Conservation (phyloP, 1,140 invertebrate species). For the Dufourea novaeangliae region DNA sequence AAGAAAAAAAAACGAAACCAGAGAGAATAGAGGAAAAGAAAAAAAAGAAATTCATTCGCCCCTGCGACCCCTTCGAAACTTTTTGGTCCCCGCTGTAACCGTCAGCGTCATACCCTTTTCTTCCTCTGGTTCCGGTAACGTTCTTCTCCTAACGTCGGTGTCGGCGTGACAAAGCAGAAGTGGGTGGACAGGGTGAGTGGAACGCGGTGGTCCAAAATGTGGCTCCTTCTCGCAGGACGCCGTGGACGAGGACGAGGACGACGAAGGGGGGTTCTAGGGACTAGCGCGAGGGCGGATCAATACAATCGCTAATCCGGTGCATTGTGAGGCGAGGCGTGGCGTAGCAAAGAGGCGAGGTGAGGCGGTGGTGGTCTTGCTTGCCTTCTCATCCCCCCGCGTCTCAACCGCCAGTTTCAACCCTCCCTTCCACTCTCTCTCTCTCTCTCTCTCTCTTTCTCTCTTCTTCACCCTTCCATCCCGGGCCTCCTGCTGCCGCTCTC, state of each 20-base stretch:
- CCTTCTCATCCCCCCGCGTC: constrained; percentile 68
- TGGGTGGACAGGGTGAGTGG: constrained; percentile 58
- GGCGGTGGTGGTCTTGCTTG: constrained; percentile 73
- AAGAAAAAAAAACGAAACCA: neutral
- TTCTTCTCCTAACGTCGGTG: constrained; percentile 56
- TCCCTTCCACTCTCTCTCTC: too few relatives aligned
- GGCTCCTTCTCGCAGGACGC: constrained; percentile 71
- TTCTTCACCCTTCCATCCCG: constrained; percentile 51
- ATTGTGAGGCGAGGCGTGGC: constrained; percentile 80
- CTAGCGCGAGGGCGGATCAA: constrained; percentile 81
- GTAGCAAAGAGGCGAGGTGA: constrained; percentile 77
- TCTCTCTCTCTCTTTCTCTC: too few relatives aligned
- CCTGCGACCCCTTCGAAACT: neutral
- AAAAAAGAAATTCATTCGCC: constrained; percentile 2
- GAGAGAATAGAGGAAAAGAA: neutral
- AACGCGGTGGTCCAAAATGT: constrained; percentile 73
- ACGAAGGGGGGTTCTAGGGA: constrained; percentile 73
- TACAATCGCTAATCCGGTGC: constrained; percentile 81
- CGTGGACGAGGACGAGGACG: constrained; percentile 61
- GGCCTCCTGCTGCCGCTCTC: constrained; percentile 54
- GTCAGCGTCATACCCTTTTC: constrained; percentile 48
- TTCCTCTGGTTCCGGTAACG: constrained; percentile 29
- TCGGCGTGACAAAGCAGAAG: constrained; percentile 63
- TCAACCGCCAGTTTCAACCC: constrained; percentile 64
- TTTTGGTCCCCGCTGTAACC: constrained; percentile 43